Evolutionary conservation across 2,113 vertebrate species (phyloP).

Genomic region (Trochalopteron elliotii): DNA sequence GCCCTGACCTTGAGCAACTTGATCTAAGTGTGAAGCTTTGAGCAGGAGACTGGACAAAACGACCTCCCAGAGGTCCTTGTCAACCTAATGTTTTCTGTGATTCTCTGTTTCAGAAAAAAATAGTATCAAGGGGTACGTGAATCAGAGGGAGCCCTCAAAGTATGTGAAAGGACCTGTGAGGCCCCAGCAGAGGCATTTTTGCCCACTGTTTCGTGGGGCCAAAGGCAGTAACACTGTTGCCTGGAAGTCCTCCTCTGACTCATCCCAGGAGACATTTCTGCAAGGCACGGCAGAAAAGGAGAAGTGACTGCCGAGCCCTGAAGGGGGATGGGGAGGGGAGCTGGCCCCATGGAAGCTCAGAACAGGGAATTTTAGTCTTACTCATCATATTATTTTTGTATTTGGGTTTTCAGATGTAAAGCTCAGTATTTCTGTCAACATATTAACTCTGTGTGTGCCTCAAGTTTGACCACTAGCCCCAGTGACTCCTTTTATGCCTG

Average conservation of each 20-base stretch:
- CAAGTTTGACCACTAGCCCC: not conserved
- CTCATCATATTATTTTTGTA: constrained; percentile 77
- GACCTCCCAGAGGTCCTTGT: not conserved
- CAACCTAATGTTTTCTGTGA: not conserved
- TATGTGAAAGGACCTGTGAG: not conserved
- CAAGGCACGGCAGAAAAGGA: constrained; percentile 65
- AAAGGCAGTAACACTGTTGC: not conserved
- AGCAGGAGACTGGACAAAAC: not conserved
- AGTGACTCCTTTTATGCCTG: not conserved
- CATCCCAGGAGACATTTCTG: constrained; percentile 68
- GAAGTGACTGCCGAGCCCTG: constrained; percentile 59
- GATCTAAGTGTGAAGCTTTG: not conserved
- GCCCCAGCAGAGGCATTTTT: not conserved
- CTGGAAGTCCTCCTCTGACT: constrained; percentile 67
- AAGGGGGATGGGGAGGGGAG: not conserved
- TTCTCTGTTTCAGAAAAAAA: not conserved
- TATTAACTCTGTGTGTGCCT: constrained; percentile 56
- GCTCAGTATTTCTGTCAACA: constrained; percentile 58
- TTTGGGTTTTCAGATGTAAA: constrained; percentile 69
- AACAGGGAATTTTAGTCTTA: constrained; percentile 79
- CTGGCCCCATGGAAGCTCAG: constrained; percentile 65
- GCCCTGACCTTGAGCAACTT: not conserved
- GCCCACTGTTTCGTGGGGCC: not conserved
- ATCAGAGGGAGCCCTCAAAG: not conserved
- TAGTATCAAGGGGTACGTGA: not conserved